Evolutionary conservation across 2,797 vertebrate genomes (phyloP).

Genomic region (Iguana delicatissima): DNA sequence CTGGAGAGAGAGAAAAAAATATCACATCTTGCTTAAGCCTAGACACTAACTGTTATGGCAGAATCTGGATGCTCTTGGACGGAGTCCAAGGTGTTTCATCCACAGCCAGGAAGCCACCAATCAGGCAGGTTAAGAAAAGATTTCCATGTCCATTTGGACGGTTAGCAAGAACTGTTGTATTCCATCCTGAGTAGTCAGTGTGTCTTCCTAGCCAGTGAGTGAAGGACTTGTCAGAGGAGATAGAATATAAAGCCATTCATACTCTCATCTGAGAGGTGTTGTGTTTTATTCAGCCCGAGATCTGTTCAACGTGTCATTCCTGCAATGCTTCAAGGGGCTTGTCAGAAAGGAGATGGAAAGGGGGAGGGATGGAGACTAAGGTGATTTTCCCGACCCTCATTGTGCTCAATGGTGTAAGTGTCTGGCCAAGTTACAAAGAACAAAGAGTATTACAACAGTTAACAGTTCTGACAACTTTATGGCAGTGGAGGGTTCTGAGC

Average conservation of each 20-base stretch:
- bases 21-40: constrained; percentile 56
- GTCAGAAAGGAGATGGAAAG: neutral
- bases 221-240: neutral
- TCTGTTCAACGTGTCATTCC: neutral
- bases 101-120: constrained; percentile 44
- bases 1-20: constrained; percentile 53
- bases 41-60: constrained; percentile 53
- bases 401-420: neutral
- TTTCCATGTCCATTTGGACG: constrained; percentile 37
- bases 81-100: constrained; percentile 58
- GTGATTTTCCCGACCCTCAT: neutral
- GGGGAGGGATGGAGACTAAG: neutral
- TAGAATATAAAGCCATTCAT: neutral
- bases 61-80: constrained; percentile 67
- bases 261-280: neutral
- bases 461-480: neutral
- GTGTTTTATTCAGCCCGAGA: constrained; percentile 11
- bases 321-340: neutral
- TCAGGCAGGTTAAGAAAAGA: constrained; percentile 17
- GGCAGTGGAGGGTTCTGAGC: neutral
- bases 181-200: constrained; percentile 22
- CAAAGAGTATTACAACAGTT: neutral
- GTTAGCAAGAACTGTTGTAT: constrained; percentile 45
- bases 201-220: constrained; percentile 39
- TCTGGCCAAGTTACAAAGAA: neutral